Conservation (phyloP, 1,140 invertebrate species). For the Diprion similis region DNA sequence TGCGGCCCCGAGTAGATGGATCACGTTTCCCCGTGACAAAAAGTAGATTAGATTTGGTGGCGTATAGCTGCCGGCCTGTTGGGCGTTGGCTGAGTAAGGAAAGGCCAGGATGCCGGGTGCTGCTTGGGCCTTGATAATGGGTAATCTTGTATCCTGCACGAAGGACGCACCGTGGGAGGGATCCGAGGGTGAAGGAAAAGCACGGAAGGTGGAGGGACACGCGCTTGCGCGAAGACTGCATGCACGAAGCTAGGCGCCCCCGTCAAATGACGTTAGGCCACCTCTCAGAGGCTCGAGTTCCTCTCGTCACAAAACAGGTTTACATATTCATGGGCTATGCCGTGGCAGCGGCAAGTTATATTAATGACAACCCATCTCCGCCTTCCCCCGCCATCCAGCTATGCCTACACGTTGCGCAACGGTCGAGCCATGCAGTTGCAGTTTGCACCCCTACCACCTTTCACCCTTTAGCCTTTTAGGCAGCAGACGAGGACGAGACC, state of each 20-base stretch:
- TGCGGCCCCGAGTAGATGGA: neutral
- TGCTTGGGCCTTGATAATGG: neutral
- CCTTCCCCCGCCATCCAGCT: neutral
- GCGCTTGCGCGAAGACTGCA: neutral
- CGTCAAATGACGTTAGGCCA: slow-evolving; percentile 35
- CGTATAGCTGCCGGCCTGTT: no score
- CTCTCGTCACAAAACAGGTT: slow-evolving; percentile 40
- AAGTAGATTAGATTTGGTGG: neutral
- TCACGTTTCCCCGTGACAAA: slow-evolving; percentile 2
- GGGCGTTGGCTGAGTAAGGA: neutral
- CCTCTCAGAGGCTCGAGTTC: slow-evolving; percentile 26
- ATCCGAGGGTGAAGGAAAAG: neutral
- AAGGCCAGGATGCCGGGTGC: neutral
- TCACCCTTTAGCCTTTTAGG: no score
- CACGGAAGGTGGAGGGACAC: neutral
- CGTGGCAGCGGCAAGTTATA: slow-evolving; percentile 32
- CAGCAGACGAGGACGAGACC: no score
- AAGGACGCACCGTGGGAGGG: neutral
- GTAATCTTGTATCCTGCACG: slow-evolving; percentile 1
- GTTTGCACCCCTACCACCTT: no score
- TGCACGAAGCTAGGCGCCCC: slow-evolving; percentile 18
- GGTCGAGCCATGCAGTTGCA: no score
- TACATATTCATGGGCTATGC: slow-evolving; percentile 41
- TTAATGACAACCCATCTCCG: slow-evolving; percentile 35
- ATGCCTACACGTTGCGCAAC: no score